Evolutionary conservation across 2,888 invertebrate species (phyloP), one percentile per base, ranked within the genome.

Genomic region (Lycophotia porphyrea): DNA sequence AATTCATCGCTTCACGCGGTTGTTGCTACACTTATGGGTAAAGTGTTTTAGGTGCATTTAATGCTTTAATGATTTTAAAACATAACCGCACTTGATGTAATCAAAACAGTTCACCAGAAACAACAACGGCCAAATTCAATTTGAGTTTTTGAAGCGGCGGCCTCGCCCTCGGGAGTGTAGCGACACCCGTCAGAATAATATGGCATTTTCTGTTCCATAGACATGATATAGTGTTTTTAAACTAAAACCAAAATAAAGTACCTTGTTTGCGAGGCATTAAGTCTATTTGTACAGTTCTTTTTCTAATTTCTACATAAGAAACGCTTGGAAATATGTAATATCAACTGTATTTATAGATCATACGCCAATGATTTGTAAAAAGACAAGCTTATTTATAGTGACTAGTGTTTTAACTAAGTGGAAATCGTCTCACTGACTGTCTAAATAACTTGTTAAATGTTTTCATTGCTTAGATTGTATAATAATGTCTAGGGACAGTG

Each of bases 301-400:
- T 86, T 88, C 88, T 88, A 87, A 88, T 89, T 90, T 85, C 86
- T 87, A 88, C 72, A 52, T 90, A 89, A 89, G 86, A 80, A 87
- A 87, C 66, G 87, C 88, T 87, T 87, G 31, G 69, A 70, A 89
- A 89, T 88, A 88, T 90, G 90, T 91, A 88, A 88, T 88, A 82
- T 91, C 88, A 91, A 91, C 85, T 88, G 91, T 92, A 91, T 90
- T 90, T 89, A 86, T 85, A 87, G 87, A 89, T 74, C 74, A 71
- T 88, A 87, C 80, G 85, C 90, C 89, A 89, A 90, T 90, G 83
- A 82, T 89, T 87, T 90, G 88, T 91, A 88, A 91, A 93, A 93
- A 94, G 90, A 92, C 90, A 89, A 88, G 86, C 85, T 91, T 91
- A 89, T 90, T 91, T 90, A 90, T 92, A 91, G 87, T 91, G 90